A percentile compares a stretch with the other conserved stretches of the same genome.
Evolutionary conservation across 2,888 invertebrate genomes (phyloP).

Genomic region (Lasius fuliginosus): DNA sequence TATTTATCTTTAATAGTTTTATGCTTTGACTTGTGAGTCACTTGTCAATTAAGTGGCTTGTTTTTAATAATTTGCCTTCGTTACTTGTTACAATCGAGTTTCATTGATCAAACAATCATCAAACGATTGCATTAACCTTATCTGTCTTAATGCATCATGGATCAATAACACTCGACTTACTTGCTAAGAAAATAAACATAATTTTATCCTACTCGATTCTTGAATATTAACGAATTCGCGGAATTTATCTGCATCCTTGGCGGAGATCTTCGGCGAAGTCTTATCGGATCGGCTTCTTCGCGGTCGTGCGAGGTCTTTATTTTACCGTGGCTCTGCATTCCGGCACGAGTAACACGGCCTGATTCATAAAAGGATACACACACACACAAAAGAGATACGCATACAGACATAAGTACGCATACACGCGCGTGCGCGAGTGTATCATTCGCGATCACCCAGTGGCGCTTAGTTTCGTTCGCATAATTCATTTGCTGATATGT

Average conservation of each 20-base stretch:
- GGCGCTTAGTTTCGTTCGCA: conserved; percentile 44
- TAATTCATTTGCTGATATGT: conserved; percentile 26
- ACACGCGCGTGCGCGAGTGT: not conserved
- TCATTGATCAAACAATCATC: not conserved
- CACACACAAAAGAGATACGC: not conserved
- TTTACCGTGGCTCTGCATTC: conserved; percentile 46
- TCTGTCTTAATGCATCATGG: not conserved
- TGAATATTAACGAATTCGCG: conserved; percentile 44
- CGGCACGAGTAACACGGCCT: conserved; percentile 4
- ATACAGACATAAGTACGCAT: not conserved
- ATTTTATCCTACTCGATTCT: conserved; percentile 29
- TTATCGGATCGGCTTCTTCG: conserved; percentile 46
- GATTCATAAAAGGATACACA: conserved; percentile 2
- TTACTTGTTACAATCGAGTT: conserved; percentile 5
- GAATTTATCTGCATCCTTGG: conserved; percentile 47
- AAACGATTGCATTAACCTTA: not conserved
- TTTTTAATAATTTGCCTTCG: not conserved
- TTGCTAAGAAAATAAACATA: conserved; percentile 26
- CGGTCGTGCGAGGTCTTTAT: conserved; percentile 35
- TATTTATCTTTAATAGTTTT: not conserved
- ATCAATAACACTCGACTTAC: not conserved
- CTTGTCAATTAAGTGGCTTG: not conserved
- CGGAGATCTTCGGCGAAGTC: conserved; percentile 46
- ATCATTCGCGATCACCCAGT: conserved; percentile 42
- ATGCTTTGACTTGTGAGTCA: not conserved